Conservation (phyloP, 2,888 invertebrate species). For the Antheraea assamensis region DNA sequence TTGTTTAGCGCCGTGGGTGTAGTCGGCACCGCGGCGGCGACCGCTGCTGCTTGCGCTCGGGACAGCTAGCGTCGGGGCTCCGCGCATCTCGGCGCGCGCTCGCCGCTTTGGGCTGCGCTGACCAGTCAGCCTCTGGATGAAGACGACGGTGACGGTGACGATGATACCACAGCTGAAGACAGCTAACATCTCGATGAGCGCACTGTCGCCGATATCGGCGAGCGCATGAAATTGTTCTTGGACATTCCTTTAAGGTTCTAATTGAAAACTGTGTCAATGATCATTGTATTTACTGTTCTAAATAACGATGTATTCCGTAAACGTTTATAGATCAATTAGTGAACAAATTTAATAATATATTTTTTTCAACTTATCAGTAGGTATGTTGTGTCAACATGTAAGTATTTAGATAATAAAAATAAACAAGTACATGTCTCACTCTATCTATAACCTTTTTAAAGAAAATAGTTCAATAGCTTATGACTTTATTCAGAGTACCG, state of each 20-base stretch:
- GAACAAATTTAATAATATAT: neutral
- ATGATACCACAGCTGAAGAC: slow-evolving; percentile 53
- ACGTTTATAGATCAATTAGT: neutral
- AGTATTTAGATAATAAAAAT: neutral
- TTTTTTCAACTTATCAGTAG: neutral
- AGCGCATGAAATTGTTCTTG: slow-evolving; percentile 80
- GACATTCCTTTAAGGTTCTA: slow-evolving; percentile 83
- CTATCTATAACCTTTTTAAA: neutral
- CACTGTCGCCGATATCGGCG: slow-evolving; percentile 79
- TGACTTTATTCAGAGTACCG: no score
- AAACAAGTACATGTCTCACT: neutral
- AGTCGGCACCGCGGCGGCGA: slow-evolving; percentile 67
- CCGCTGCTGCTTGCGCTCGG: slow-evolving; percentile 61
- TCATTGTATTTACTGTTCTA: neutral
- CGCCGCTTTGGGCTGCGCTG: slow-evolving; percentile 91
- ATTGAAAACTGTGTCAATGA: neutral
- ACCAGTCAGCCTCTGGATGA: slow-evolving; percentile 85
- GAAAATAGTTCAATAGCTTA: neutral
- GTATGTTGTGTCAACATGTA: neutral
- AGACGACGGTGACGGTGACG: slow-evolving; percentile 61
- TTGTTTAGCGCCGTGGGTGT: slow-evolving; percentile 64
- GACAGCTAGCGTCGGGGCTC: slow-evolving; percentile 83
- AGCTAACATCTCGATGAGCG: slow-evolving; percentile 83
- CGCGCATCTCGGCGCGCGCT: slow-evolving; percentile 76
- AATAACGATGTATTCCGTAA: neutral